A percentile compares a stretch with the other conserved stretches of the same genome.
phyloP scores from a whole-genome alignment of 2,888 invertebrate genomes.

The Eucera pruinosa region DNA sequence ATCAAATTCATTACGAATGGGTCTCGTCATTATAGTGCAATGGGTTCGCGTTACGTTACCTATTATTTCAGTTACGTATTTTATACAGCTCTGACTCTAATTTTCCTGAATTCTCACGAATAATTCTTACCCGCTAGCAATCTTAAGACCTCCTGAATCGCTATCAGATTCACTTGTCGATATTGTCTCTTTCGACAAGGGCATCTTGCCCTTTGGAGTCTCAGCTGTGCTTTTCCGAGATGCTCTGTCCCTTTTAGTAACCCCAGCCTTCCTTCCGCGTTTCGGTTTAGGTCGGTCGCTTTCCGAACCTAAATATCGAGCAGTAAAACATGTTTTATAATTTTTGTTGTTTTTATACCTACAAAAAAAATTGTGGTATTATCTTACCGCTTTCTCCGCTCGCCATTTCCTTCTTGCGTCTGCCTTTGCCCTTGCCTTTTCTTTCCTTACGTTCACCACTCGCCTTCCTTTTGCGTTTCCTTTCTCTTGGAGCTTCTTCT shows the following conservation, averaged over 20 bases:
- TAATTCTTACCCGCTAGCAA: slow-evolving; percentile 85
- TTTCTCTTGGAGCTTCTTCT: slow-evolving; percentile 83
- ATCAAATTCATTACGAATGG: too few relatives aligned
- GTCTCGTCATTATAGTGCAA: too few relatives aligned
- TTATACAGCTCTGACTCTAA: too few relatives aligned
- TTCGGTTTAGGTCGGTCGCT: slow-evolving; percentile 89
- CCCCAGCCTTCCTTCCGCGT: slow-evolving; percentile 86
- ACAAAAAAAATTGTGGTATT: too few relatives aligned
- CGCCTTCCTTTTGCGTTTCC: slow-evolving; percentile 77
- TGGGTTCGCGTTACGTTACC: too few relatives aligned
- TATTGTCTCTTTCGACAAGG: slow-evolving; percentile 97
- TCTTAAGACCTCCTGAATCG: slow-evolving; percentile 87
- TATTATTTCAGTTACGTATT: too few relatives aligned
- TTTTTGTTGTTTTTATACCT: too few relatives aligned
- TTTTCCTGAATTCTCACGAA: too few relatives aligned
- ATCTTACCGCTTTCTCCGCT: slow-evolving; percentile 77
- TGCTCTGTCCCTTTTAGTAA: slow-evolving; percentile 75
- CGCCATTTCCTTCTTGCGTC: slow-evolving; percentile 78
- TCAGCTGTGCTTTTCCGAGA: slow-evolving; percentile 85
- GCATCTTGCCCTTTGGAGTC: slow-evolving; percentile 93
- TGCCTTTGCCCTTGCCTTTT: slow-evolving; percentile 80
- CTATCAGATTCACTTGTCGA: slow-evolving; percentile 94
- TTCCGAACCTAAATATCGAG: slow-evolving; percentile 86
- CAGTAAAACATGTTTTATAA: neutral
- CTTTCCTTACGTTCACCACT: slow-evolving; percentile 81